phyloP scores from a whole-genome alignment of 1,140 invertebrate species.

The Leptinotarsa texana region DNA sequence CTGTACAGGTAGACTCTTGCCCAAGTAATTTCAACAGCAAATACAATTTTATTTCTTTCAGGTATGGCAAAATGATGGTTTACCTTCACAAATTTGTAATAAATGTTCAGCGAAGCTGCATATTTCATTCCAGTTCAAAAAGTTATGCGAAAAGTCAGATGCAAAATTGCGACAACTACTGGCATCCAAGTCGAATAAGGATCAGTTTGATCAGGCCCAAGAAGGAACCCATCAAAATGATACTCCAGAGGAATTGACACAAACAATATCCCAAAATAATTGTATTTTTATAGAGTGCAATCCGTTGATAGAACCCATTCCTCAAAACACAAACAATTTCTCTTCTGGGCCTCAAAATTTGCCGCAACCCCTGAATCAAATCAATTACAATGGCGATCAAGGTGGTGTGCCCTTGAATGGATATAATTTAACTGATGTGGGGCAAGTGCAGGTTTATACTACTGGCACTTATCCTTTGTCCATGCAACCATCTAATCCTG shows the following conservation, averaged over 20 bases:
- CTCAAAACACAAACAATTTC: slow-evolving; percentile 22
- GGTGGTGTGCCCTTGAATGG: slow-evolving; percentile 36
- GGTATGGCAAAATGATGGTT: slow-evolving; percentile 57
- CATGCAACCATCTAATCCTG: background rate
- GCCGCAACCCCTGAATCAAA: slow-evolving; percentile 33
- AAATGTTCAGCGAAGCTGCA: slow-evolving; percentile 57
- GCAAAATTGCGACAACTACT: slow-evolving; percentile 52
- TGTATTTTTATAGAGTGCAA: slow-evolving; percentile 32
- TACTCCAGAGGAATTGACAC: slow-evolving; percentile 29
- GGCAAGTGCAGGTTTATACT: slow-evolving; percentile 45
- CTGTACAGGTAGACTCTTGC: slow-evolving; percentile 50
- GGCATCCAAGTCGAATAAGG: slow-evolving; percentile 26
- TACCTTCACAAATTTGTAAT: slow-evolving; percentile 56
- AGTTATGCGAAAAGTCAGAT: slow-evolving; percentile 55
- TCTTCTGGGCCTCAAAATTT: slow-evolving; percentile 19
- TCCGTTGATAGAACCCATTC: slow-evolving; percentile 23
- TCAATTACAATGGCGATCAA: slow-evolving; percentile 46
- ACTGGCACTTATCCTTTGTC: slow-evolving; percentile 9
- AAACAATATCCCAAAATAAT: slow-evolving; percentile 26
- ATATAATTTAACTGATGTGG: slow-evolving; percentile 43
- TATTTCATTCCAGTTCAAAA: slow-evolving; percentile 57
- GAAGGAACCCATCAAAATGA: slow-evolving; percentile 29
- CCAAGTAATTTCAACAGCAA: background rate
- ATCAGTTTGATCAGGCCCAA: slow-evolving; percentile 36
- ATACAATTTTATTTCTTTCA: slow-evolving; percentile 35